These are phyloP conservation scores for Ips nitidus DNA, from an alignment of 1,140 invertebrate species.

Conservation along the genomic window DNA sequence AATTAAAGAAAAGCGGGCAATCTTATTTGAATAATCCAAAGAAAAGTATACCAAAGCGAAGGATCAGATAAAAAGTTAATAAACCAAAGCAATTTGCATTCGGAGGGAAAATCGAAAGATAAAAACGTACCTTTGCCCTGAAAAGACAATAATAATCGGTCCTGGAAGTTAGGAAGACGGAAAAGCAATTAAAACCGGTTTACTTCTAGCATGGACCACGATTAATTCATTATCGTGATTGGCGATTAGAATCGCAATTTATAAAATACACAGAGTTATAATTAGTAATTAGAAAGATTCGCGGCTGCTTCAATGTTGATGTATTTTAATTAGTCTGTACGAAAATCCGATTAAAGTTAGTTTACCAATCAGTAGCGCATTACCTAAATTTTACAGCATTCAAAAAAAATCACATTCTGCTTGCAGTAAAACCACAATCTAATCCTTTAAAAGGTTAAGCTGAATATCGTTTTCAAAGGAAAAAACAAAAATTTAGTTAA, in stretches of 20 bases:
- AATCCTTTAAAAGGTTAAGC: too few relatives aligned
- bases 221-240: constrained; percentile 54
- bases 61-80: constrained; percentile 36
- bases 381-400: constrained; percentile 23
- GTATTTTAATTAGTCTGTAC: constrained; percentile 51
- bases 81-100: constrained; percentile 35
- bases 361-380: constrained; percentile 27
- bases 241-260: constrained; percentile 54
- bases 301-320: constrained; percentile 41
- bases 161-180: constrained; percentile 43
- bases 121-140: constrained; percentile 35
- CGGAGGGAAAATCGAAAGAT: constrained; percentile 17
- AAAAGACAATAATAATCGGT: constrained; percentile 39
- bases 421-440: too few relatives aligned
- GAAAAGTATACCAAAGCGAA: constrained; percentile 8
- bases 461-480: too few relatives aligned
- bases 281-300: constrained; percentile 51
- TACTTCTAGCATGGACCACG: constrained; percentile 45
- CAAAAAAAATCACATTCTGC: neutral
- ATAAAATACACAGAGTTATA: constrained; percentile 53
- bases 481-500: too few relatives aligned
- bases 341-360: constrained; percentile 50
- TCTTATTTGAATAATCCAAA: neutral
- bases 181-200: constrained; percentile 50
- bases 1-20: too few relatives aligned